phyloP scores from a whole-genome alignment of 2,113 vertebrate species.

The Protobothrops mucrosquamatus region DNA sequence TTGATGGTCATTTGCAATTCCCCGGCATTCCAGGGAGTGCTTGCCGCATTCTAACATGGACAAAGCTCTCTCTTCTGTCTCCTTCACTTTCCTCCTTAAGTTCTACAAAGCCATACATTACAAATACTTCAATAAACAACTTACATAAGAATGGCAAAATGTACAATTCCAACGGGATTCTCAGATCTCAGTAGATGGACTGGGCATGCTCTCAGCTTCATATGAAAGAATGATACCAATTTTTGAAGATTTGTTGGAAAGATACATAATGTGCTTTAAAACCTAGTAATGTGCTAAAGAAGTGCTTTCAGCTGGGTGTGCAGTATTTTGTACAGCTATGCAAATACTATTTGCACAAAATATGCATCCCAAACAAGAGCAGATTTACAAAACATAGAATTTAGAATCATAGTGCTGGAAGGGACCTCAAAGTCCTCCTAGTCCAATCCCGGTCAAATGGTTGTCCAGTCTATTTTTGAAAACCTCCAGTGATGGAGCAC shows the following conservation, averaged over 20 bases:
- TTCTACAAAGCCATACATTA: not conserved
- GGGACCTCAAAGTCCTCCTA: not conserved
- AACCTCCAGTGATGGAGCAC: not conserved
- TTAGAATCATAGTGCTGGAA: not conserved
- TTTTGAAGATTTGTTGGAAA: not conserved
- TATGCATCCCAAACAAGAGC: not conserved
- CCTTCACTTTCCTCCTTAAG: not conserved
- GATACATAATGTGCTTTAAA: not conserved
- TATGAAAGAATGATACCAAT: not conserved
- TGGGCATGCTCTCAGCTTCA: not conserved
- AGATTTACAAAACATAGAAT: not conserved
- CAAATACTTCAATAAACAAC: not conserved
- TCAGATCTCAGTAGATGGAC: not conserved
- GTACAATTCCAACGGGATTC: not conserved
- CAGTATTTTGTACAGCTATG: not conserved
- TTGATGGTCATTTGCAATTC: not conserved
- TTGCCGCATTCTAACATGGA: not conserved
- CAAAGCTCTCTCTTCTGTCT: not conserved
- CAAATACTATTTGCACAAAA: not conserved
- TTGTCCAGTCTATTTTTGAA: not conserved
- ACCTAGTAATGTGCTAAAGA: not conserved
- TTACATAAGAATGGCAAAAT: not conserved
- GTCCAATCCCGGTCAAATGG: not conserved
- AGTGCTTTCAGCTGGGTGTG: not conserved
- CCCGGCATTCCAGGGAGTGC: not conserved